Evolutionary conservation across 2,113 vertebrate species (phyloP).

Genomic region (Danionella cerebrum): DNA sequence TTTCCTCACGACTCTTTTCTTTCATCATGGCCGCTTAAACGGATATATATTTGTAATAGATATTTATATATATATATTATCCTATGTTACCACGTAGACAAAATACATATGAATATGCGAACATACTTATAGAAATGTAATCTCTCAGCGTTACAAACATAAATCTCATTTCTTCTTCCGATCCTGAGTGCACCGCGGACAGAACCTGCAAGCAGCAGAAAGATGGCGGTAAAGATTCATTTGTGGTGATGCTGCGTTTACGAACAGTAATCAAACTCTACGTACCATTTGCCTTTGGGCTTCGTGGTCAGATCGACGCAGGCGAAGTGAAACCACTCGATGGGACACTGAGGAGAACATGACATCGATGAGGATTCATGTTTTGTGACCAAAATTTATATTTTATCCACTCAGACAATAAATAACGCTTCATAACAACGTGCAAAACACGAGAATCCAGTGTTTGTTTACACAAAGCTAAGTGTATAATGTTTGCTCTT

Average conservation of each 20-base stretch:
- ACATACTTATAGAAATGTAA: constrained; percentile 9
- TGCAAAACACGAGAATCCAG: too few species aligned
- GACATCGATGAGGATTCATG: too few species aligned
- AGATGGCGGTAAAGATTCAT: background rate
- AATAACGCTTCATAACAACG: background rate
- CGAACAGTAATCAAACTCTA: background rate
- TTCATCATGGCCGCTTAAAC: constrained; percentile 23
- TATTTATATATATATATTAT: constrained; percentile 11
- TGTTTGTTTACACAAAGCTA: too few species aligned
- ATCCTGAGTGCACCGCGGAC: constrained; percentile 90
- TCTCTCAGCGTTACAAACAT: constrained; percentile 38
- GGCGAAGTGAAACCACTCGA: constrained; percentile 98
- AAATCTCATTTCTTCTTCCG: constrained; percentile 84
- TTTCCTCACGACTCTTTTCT: constrained; percentile 29
- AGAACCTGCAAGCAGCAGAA: constrained; percentile 72
- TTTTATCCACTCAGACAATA: background rate
- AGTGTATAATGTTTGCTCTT: too few species aligned
- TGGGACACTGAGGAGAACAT: constrained; percentile 78
- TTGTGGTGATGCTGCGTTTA: background rate
- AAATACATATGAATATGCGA: constrained; percentile 23
- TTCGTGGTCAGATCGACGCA: constrained; percentile 96
- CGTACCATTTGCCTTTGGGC: constrained; percentile 99
- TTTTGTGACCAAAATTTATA: too few species aligned
- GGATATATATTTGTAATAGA: constrained; percentile 15
- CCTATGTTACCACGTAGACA: constrained; percentile 34